A percentile compares a stretch with the other conserved stretches of the same genome.
These are phyloP conservation scores for Eulithis prunata DNA, from an alignment of 2,888 invertebrate species.

Conservation along the genomic window DNA sequence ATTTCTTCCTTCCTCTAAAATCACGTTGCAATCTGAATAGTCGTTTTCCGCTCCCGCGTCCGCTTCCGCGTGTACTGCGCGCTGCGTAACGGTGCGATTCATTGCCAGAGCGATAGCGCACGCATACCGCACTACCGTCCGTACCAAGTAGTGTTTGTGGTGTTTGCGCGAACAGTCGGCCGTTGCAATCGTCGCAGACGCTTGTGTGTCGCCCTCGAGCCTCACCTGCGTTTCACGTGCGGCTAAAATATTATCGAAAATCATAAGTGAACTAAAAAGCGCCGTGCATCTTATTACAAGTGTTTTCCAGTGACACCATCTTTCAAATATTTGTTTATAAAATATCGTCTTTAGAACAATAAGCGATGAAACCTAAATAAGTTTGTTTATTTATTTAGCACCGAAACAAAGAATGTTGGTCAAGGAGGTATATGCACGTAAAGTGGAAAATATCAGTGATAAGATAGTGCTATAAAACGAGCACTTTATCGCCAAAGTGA, in stretches of 20 bases:
- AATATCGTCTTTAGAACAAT: conserved; percentile 38
- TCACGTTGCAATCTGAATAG: conserved; percentile 20
- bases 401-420: conserved; percentile 63
- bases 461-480: conserved; percentile 64
- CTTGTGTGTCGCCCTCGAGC: conserved; percentile 52
- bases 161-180: conserved; percentile 33
- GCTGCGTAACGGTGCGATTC: conserved; percentile 54
- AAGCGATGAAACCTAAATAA: conserved; percentile 7
- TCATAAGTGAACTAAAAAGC: conserved; percentile 4
- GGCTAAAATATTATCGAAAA: conserved; percentile 25
- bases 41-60: conserved; percentile 34
- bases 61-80: conserved; percentile 41
- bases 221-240: conserved; percentile 54
- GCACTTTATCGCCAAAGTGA: conserved; percentile 58
- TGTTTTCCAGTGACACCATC: conserved; percentile 23
- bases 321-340: conserved; percentile 41
- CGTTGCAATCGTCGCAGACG: conserved; percentile 53
- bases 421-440: conserved; percentile 56
- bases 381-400: conserved; percentile 35
- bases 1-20: conserved; percentile 23
- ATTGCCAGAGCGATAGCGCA: conserved; percentile 68
- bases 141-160: conserved; percentile 50
- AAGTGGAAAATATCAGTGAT: conserved; percentile 68
- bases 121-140: conserved; percentile 22
- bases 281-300: conserved; percentile 11